Evolutionary conservation across 2,888 invertebrate species (phyloP), one percentile per base, ranked within the genome.

Genomic region (Drosophila flavopinicola): DNA sequence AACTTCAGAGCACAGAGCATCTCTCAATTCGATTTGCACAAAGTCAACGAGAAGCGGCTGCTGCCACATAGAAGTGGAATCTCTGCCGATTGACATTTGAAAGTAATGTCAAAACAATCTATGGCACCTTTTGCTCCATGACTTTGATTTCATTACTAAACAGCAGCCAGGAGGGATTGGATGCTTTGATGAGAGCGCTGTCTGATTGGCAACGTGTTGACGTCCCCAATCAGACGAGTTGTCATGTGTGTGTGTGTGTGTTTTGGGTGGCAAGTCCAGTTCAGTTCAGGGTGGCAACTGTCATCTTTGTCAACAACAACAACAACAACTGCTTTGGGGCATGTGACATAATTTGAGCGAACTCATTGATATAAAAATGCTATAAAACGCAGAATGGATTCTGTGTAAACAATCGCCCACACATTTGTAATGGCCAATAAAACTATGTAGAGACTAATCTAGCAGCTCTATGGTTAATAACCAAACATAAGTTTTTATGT

Each of bases 71-170:
- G n/a, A 71, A 70, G 57, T 52, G 57, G 66, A 75, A 69, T 78
- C 71, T 70, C 66, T 51, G 73, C 41, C 54, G 72, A 74, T 82
- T 85, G 85, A 85, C 79, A 84, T 79, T 85, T 84, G 73, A 82
- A 79, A 78, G 73, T 69, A 78, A 79, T 75, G 86, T 82, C 85
- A 87, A 78, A 85, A 85, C 72, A 84, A 79, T 84, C 77, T 72
- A 54, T 56, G 58, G 42, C 66, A 74, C 76, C 73, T 85, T 78
- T 68, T 52, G 48, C 53, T 27, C 32, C 51, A 52, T 54, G 53
- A 47, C 75, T 68, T 49, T 78, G 73, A 84, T 66, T 83, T 66
- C 63, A 65, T 70, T 76, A 73, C 37, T 51, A 27, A 32, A 15
- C 47, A 2, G 17, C 23, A 27, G 5, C 17, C 20, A 10, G 13